Conservation (phyloP, 2,888 invertebrate species). For the Apotomis turbidana region DNA sequence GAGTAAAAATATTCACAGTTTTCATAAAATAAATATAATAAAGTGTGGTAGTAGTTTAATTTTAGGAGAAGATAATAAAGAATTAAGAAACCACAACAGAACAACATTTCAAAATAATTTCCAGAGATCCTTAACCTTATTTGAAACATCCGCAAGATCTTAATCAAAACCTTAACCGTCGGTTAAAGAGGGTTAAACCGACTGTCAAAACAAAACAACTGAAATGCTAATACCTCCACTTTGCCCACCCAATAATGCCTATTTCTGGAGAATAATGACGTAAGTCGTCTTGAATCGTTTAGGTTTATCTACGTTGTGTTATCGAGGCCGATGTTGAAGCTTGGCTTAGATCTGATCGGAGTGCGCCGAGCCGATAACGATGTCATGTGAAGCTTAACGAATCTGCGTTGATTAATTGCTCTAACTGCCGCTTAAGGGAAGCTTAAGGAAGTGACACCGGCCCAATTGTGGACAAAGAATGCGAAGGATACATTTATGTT, state of each 20-base stretch:
- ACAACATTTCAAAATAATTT: neutral
- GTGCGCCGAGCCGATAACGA: constrained; percentile 16
- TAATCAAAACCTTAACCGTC: constrained; percentile 8
- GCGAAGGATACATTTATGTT: no score
- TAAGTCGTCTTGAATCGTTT: neutral
- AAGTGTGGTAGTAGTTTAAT: no score
- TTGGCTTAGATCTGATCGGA: constrained; percentile 25
- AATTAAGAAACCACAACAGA: no score
- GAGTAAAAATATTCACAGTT: no score
- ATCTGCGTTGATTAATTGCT: constrained; percentile 31
- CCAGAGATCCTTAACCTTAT: neutral
- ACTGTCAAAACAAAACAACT: constrained; percentile 32
- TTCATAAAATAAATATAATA: no score
- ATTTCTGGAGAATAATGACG: neutral
- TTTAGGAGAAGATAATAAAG: no score
- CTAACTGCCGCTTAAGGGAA: neutral
- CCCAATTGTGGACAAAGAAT: neutral
- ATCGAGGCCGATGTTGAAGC: neutral
- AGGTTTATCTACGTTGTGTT: neutral
- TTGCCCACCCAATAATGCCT: constrained; percentile 7
- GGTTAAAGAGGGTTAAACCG: constrained; percentile 19
- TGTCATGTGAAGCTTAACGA: constrained; percentile 23
- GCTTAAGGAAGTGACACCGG: neutral
- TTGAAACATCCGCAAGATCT: constrained; percentile 16
- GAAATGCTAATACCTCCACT: constrained; percentile 22